Conservation (phyloP, 1,140 invertebrate genomes). For the Tribolium madens region DNA sequence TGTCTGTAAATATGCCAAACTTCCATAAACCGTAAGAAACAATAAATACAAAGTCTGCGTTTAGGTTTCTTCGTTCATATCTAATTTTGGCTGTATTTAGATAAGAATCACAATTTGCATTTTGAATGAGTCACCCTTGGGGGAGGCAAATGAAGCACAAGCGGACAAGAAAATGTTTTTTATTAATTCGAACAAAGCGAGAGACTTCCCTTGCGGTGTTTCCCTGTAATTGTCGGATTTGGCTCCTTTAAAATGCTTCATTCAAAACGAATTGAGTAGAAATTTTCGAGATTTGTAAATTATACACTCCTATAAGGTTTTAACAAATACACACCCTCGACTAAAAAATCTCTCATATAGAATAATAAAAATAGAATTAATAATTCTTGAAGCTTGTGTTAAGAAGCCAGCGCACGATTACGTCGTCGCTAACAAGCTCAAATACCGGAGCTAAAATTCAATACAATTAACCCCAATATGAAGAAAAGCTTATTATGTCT, state of each 20-base stretch:
- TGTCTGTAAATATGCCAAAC: background rate
- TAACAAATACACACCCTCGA: background rate
- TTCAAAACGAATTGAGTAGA: slow-evolving; percentile 31
- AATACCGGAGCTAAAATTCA: slow-evolving; percentile 21
- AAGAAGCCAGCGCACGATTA: background rate
- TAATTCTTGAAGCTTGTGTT: background rate
- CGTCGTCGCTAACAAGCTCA: slow-evolving; percentile 14
- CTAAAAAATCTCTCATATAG: background rate
- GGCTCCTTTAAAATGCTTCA: slow-evolving; percentile 42
- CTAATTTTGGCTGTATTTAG: slow-evolving; percentile 19
- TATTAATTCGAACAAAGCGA: slow-evolving; percentile 44
- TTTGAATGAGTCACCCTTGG: slow-evolving; percentile 30
- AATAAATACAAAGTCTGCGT: slow-evolving; percentile 17
- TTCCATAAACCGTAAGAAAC: slow-evolving; percentile 17
- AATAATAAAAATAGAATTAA: background rate
- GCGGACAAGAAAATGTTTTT: slow-evolving; percentile 40
- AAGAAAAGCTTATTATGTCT: slow-evolving; percentile 11
- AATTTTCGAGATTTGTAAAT: slow-evolving; percentile 8
- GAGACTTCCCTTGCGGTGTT: slow-evolving; percentile 39
- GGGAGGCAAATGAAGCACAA: slow-evolving; percentile 25
- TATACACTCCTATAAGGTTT: background rate
- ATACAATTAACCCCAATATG: slow-evolving; percentile 22
- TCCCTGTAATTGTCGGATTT: slow-evolving; percentile 43
- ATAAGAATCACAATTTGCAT: slow-evolving; percentile 33
- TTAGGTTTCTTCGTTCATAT: slow-evolving; percentile 26